Evolutionary conservation across 2,797 vertebrate genomes (phyloP), one percentile per base, ranked within the genome.

Genomic region (Ispidina picta): DNA sequence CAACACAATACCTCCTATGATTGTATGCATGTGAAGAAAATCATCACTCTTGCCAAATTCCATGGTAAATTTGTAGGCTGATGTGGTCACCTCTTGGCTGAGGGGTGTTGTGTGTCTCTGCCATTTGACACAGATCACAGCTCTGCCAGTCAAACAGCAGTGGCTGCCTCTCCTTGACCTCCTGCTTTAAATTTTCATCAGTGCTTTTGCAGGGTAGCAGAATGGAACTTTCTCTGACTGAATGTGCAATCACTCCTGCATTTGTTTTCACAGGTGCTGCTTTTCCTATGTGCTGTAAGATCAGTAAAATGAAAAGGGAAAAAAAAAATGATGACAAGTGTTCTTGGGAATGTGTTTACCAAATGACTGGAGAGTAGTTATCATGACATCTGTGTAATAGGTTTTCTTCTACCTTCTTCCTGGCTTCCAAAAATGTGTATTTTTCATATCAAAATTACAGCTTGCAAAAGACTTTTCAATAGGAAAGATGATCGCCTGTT

Each of bases 201-300:
- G 23, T 25, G 12, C 26, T 90, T 92, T 83, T 83, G 44, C 63
- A 82, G 71, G 37, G n/a, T 80, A 48, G 52, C 49, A 64, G 75
- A 88, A 87, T 35, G 37, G 43, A 81, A 70, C 74, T 88, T 68
- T 48, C 31, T 74, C 33, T 83, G 33, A 17, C 55, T 89, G 71
- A 95, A 84, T 74, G 69, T 78, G 72, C 81, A 94, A 88, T 96
- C 92, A 88, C 25, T 51, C 76, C 76, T 63, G 37, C 15, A 15
- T 93, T 97, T 95, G 66, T 93, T 95, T 83, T 86, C 60, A 25
- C 94, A 93, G 94, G 91, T 93, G 88, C 86, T 92, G 75, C 77
- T 94, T 93, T 86, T 76, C 41, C 15, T 69, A 9, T 13, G 3
- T 17, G 9, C 43, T 69, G 26, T 84, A 68, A 94, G 52, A 83